Percentiles rank a stretch among this genome's conserved stretches.
Evolutionary conservation across 2,113 vertebrate species (phyloP).

Genomic region (Chloroceryle aenea): DNA sequence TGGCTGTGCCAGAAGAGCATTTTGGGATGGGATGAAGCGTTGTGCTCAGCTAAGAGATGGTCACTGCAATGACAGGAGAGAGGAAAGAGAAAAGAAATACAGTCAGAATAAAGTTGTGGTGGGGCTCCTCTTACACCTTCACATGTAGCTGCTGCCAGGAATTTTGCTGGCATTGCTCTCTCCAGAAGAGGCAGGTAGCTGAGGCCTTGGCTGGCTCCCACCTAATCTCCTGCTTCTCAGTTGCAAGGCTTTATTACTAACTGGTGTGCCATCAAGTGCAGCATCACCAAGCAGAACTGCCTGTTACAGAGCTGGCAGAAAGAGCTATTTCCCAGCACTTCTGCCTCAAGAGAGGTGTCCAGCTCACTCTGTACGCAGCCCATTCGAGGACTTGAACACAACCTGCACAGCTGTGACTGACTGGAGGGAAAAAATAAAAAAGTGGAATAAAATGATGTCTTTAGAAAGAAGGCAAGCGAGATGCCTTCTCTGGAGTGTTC

Average conservation of each 20-base stretch:
- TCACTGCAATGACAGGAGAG: constrained; percentile 25
- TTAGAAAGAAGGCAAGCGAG: background rate
- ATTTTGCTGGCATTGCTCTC: background rate
- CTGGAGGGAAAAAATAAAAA: background rate
- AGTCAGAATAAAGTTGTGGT: background rate
- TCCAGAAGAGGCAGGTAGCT: background rate
- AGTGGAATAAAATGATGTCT: background rate
- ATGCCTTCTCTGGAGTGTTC: background rate
- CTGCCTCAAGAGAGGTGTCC: background rate
- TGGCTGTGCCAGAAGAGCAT: constrained; percentile 85
- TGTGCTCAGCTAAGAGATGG: constrained; percentile 57
- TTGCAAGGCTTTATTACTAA: background rate
- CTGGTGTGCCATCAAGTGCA: background rate
- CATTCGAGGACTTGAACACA: too few species aligned
- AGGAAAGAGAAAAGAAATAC: background rate
- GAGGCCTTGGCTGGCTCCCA: background rate
- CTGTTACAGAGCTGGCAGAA: background rate
- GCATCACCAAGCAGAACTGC: background rate
- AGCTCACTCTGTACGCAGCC: background rate
- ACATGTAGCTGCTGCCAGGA: background rate
- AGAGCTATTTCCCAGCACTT: background rate
- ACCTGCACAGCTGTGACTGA: rapidly evolving
- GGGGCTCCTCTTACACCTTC: background rate
- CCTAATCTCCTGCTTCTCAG: background rate
- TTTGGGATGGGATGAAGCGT: constrained; percentile 46